Conservation (phyloP, 1,140 invertebrate species). For the Euborellia annulipes region DNA sequence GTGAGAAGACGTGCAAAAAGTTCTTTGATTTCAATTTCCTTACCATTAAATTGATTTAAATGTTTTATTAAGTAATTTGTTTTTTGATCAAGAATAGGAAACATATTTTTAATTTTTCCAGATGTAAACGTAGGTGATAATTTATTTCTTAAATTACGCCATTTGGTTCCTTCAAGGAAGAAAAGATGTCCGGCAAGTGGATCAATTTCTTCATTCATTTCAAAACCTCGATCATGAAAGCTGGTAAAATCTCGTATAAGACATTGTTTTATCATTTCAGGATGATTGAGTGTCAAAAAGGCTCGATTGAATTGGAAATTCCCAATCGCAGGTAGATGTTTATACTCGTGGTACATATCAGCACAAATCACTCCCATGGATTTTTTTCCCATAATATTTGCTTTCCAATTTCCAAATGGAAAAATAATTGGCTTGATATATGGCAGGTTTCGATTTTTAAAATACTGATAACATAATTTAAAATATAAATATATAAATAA, state of each 20-base stretch:
- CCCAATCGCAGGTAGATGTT: constrained; percentile 15
- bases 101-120: constrained; percentile 28
- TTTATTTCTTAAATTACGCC: constrained; percentile 26
- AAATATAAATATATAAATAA: constrained; percentile 11
- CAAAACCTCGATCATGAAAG: constrained; percentile 24
- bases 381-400: not conserved
- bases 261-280: constrained; percentile 28
- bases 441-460: constrained; percentile 17
- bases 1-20: constrained; percentile 13
- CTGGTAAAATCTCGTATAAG: constrained; percentile 31
- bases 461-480: constrained; percentile 17
- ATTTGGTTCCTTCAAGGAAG: constrained; percentile 16
- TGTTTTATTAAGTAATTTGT: constrained; percentile 13
- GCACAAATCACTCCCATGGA: not conserved
- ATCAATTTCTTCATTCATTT: constrained; percentile 14
- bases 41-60: constrained; percentile 14
- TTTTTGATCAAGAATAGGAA: constrained; percentile 15
- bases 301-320: constrained; percentile 28
- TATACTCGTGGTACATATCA: not conserved
- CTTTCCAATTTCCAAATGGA: not conserved
- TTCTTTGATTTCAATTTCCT: constrained; percentile 16
- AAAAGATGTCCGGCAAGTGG: constrained; percentile 17
- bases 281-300: constrained; percentile 26
- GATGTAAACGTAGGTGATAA: constrained; percentile 32
- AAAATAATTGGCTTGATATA: constrained; percentile 14